Conservation (phyloP, 2,797 vertebrate species). For the Garrulus glandarius region DNA sequence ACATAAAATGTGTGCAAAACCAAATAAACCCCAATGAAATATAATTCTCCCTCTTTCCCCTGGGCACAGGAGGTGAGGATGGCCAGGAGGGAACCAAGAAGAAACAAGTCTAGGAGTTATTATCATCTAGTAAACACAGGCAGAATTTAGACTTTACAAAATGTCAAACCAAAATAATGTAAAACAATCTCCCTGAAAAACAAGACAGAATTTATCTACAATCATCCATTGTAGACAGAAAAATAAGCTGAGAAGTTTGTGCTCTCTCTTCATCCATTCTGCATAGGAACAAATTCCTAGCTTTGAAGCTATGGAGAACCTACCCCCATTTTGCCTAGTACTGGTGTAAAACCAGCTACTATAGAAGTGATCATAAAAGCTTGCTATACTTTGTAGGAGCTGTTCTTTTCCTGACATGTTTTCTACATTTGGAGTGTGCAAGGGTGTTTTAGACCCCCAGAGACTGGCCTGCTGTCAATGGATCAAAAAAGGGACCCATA, state of each 20-base stretch:
- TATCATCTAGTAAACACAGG: neutral
- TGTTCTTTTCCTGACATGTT: neutral
- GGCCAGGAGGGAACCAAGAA: neutral
- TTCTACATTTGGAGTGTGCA: neutral
- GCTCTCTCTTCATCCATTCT: neutral
- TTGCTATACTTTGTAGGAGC: neutral
- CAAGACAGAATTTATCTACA: neutral
- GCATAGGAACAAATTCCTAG: neutral
- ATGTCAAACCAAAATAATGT: neutral
- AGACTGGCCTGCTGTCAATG: neutral
- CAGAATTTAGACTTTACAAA: neutral
- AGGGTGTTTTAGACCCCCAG: neutral
- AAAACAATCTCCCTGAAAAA: neutral
- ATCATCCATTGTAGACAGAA: rapidly evolving
- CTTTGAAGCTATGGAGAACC: neutral
- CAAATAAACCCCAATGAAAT: neutral
- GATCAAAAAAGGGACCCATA: neutral
- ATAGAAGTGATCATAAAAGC: neutral
- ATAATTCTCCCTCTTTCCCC: neutral
- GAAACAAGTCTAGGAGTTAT: neutral
- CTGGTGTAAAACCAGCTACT: neutral
- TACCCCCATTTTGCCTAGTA: neutral
- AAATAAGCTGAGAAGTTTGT: neutral
- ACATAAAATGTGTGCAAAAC: neutral
- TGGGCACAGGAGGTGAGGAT: neutral